Percentiles rank a stretch among this genome's conserved stretches.
These are phyloP conservation scores for Drosophila recens DNA, from an alignment of 2,888 invertebrate genomes.

Conservation along the genomic window DNA sequence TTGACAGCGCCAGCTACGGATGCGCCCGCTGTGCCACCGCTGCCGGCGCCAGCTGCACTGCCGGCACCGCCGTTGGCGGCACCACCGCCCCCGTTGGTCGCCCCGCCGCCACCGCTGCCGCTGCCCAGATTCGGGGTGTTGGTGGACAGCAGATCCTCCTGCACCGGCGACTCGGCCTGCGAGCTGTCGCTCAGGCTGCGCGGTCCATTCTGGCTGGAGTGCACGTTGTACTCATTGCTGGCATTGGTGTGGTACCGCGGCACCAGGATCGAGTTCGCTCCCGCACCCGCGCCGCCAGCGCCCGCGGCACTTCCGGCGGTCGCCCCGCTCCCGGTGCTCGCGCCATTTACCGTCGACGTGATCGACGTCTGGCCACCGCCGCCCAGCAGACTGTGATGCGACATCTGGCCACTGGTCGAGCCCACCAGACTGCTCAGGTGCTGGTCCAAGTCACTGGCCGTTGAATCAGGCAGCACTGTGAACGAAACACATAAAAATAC, in stretches of 20 bases:
- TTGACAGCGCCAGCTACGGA: slow-evolving; percentile 59
- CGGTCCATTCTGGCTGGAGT: slow-evolving; percentile 88
- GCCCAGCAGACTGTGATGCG: slow-evolving; percentile 85
- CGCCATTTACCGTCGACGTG: slow-evolving; percentile 83
- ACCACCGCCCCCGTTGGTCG: slow-evolving; percentile 59
- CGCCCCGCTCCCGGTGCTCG: slow-evolving; percentile 66
- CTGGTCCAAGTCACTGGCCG: slow-evolving; percentile 91
- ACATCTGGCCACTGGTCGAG: slow-evolving; percentile 86
- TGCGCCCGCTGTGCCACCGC: slow-evolving; percentile 58
- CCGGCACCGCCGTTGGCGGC: slow-evolving; percentile 84
- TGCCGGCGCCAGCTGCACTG: slow-evolving; percentile 69
- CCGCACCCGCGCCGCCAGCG: slow-evolving; percentile 55
- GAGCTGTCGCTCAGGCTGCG: slow-evolving; percentile 93
- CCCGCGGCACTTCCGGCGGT: slow-evolving; percentile 52
- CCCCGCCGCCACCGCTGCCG: slow-evolving; percentile 85
- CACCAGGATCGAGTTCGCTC: slow-evolving; percentile 86
- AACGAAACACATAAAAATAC: neutral
- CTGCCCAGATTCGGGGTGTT: slow-evolving; percentile 88
- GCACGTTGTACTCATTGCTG: slow-evolving; percentile 88
- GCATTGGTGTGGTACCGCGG: slow-evolving; percentile 88
- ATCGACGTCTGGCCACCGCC: slow-evolving; percentile 85
- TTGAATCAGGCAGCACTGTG: slow-evolving; percentile 91
- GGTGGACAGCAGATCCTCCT: slow-evolving; percentile 90
- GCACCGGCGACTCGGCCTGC: slow-evolving; percentile 93
- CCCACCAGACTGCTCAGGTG: slow-evolving; percentile 89